Conservation (phyloP, 1,140 invertebrate genomes). For the Platyscapa corneri region DNA sequence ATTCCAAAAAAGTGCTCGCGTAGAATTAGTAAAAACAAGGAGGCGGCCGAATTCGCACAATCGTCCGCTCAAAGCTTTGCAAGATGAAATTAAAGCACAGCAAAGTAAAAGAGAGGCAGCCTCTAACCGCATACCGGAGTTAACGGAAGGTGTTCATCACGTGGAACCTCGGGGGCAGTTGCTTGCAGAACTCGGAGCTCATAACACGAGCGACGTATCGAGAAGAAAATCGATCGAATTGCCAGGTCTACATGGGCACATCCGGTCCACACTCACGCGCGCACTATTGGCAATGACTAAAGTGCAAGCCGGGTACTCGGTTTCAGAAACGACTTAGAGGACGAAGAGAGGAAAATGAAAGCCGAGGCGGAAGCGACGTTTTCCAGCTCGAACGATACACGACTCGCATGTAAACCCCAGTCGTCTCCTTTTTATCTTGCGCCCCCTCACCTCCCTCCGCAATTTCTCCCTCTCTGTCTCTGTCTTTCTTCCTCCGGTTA, state of each 20-base stretch:
- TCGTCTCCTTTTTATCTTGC: constrained; percentile 37
- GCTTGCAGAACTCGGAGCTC: background rate
- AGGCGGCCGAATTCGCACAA: too few relatives aligned
- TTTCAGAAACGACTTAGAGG: too few relatives aligned
- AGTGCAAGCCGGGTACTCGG: too few relatives aligned
- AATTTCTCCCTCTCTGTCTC: constrained; percentile 7
- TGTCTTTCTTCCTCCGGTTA: background rate
- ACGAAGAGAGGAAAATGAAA: background rate
- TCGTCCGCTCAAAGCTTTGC: too few relatives aligned
- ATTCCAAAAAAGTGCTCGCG: too few relatives aligned
- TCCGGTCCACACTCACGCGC: background rate
- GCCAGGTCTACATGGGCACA: background rate
- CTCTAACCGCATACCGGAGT: background rate
- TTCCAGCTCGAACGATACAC: background rate
- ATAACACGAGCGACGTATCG: background rate
- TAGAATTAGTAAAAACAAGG: too few relatives aligned
- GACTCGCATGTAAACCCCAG: constrained; percentile 33
- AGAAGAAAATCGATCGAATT: background rate
- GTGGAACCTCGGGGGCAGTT: background rate
- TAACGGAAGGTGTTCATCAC: background rate
- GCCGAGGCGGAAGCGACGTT: background rate
- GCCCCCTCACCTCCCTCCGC: background rate
- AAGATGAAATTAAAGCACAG: too few relatives aligned
- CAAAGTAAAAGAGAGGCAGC: too few relatives aligned
- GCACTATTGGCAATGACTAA: background rate